These are phyloP conservation scores for Metridium senile DNA, from an alignment of 92 coral and sea anemone species.

Conservation along the genomic window DNA sequence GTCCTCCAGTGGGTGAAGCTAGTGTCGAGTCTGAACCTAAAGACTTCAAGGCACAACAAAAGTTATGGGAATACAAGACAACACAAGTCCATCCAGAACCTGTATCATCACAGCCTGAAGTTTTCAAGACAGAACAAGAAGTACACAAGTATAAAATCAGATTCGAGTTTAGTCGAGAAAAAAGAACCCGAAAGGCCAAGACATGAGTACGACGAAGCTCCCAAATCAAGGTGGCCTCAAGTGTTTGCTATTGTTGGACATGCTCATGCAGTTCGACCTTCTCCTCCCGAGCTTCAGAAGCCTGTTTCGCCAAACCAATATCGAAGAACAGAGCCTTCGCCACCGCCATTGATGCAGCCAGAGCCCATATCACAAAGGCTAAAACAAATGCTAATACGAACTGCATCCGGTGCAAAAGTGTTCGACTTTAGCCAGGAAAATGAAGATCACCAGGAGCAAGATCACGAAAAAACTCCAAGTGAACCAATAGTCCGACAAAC, in stretches of 20 bases:
- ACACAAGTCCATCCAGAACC: constrained; percentile 1
- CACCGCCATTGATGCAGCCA: not conserved
- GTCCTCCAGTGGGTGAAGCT: constrained; percentile 6
- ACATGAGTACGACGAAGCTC: not conserved
- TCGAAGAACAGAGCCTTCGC: constrained; percentile 12
- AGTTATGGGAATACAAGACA: constrained; percentile 9
- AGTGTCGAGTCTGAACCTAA: constrained; percentile 14
- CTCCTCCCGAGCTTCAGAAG: constrained; percentile 19
- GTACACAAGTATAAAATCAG: constrained; percentile 7
- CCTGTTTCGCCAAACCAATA: not conserved
- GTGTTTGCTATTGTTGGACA: constrained; percentile 50
- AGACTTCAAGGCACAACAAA: constrained; percentile 25
- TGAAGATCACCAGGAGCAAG: not conserved
- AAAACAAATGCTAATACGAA: not conserved
- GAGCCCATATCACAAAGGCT: not conserved
- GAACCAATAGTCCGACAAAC: not conserved
- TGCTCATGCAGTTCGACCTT: constrained; percentile 28
- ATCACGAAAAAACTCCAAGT: not conserved
- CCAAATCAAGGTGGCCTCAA: constrained; percentile 20
- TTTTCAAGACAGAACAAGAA: not conserved
- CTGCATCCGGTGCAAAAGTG: constrained; percentile 31
- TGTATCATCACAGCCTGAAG: constrained; percentile 1
- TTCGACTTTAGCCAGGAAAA: constrained; percentile 29
- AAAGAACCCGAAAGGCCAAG: not conserved
- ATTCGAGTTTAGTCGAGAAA: not conserved